A percentile compares a stretch with the other conserved stretches of the same genome.
Evolutionary conservation across 2,888 invertebrate genomes (phyloP).

Genomic region (Macaria notata): DNA sequence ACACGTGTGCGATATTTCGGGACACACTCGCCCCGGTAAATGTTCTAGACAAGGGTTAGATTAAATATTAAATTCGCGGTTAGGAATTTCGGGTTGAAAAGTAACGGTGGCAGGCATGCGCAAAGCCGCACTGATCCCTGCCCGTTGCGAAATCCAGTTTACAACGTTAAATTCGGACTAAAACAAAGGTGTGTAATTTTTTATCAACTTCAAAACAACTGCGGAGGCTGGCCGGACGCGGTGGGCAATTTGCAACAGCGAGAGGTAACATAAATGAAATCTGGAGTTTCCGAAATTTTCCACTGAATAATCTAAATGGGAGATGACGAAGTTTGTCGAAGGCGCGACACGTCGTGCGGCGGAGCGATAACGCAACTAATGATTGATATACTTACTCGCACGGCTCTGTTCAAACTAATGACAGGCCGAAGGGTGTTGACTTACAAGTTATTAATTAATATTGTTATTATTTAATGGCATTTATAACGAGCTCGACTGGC

Average conservation of each 20-base stretch:
- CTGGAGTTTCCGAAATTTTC: conserved; percentile 44
- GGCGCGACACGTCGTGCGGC: conserved; percentile 62
- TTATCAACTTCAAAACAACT: conserved; percentile 53
- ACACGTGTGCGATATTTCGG: conserved; percentile 65
- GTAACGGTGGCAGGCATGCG: conserved; percentile 64
- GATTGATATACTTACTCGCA: conserved; percentile 78
- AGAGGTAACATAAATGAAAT: conserved; percentile 48
- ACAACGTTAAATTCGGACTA: conserved; percentile 61
- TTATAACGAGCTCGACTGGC: conserved; percentile 12
- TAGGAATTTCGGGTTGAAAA: conserved; percentile 78
- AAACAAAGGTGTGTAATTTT: conserved; percentile 68
- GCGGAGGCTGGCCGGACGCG: conserved; percentile 42
- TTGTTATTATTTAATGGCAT: conserved; percentile 62
- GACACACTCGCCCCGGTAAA: conserved; percentile 66
- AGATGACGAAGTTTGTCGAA: conserved; percentile 58
- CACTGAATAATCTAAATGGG: conserved; percentile 54
- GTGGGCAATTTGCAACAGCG: conserved; percentile 33
- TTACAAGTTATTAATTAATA: conserved; percentile 80
- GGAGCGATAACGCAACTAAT: conserved; percentile 71
- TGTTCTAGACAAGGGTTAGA: conserved; percentile 80
- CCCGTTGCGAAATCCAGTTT: conserved; percentile 63
- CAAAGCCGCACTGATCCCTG: conserved; percentile 54
- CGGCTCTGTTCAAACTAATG: conserved; percentile 75
- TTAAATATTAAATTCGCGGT: conserved; percentile 81
- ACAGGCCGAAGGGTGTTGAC: conserved; percentile 78